Percentiles rank a stretch among this genome's conserved stretches.
Evolutionary conservation across 2,888 invertebrate genomes (phyloP).

Genomic region (Candidula unifasciata): DNA sequence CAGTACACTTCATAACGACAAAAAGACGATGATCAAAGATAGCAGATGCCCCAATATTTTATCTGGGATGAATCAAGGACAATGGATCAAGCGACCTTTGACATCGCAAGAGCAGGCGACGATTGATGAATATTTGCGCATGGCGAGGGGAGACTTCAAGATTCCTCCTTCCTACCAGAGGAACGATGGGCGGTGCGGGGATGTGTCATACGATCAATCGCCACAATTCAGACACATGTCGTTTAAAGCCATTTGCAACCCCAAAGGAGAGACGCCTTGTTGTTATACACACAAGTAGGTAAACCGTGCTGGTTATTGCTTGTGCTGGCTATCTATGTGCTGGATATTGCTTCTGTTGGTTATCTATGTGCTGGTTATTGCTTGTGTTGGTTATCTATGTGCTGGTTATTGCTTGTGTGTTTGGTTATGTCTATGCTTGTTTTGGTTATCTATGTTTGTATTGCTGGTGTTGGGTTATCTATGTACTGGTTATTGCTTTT

Average conservation of each 20-base stretch:
- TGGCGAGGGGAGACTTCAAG: slow-evolving; percentile 24
- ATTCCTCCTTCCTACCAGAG: slow-evolving; percentile 50
- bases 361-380: too few species aligned
- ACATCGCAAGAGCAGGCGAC: slow-evolving; percentile 11
- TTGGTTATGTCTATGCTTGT: too few species aligned
- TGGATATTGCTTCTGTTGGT: too few species aligned
- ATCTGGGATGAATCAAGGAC: slow-evolving; percentile 29
- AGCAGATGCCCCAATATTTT: slow-evolving; percentile 34
- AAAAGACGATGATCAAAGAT: too few species aligned
- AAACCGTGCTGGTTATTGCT: too few species aligned
- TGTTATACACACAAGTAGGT: slow-evolving; percentile 41
- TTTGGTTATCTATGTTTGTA: too few species aligned
- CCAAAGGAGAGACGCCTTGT: slow-evolving; percentile 51
- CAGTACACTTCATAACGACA: not conserved
- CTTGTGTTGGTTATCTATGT: too few species aligned
- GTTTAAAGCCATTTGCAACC: slow-evolving; percentile 53
- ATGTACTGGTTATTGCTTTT: too few species aligned
- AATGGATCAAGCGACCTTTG: slow-evolving; percentile 37
- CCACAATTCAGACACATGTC: slow-evolving; percentile 38
- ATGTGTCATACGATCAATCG: slow-evolving; percentile 41
- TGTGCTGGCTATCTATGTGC: too few species aligned
- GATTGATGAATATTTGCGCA: slow-evolving; percentile 44
- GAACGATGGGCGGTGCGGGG: slow-evolving; percentile 50
- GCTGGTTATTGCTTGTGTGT: too few species aligned
- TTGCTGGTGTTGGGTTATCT: not conserved